Base-by-base conservation (phyloP, 2,888 invertebrate genomes). In the Hermaeophaga mercurialis region DNA sequence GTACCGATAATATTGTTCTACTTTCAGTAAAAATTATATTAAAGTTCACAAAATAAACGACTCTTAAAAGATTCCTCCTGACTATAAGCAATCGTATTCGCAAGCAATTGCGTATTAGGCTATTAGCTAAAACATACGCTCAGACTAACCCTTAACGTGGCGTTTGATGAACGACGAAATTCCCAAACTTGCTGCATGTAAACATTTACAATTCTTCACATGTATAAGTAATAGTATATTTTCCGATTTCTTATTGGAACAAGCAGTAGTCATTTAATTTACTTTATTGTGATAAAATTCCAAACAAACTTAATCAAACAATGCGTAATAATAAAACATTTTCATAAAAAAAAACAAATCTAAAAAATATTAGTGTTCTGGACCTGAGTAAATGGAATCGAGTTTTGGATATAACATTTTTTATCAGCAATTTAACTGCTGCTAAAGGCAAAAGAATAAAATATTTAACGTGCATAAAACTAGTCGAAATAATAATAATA, bases 101-200 rank as follows among this genome's bases (percentile, higher is more conserved):
- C 61, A 63, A 63, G 64, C 64, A 60, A 61, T 62, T 64, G 64
- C 64, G 57, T 64, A 60, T 60, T 64, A 62, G 67, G 62, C 58
- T 62, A 67, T 54, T n/a, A 65, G 63, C 62, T 65, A 66, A 68
- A 65, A 67, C 71, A 47, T 54, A 48, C 48, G 59, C 55, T 55
- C 55, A 61, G 59, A 71, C 77, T 75, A 77, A 78, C 78, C 78
- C 78, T 77, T 77, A 49, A 74, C 70, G 64, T 75, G 76, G 59
- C 75, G 75, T 63, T 75, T 75, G 68, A 74, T 73, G 74, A 75
- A 73, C 58, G 77, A 71, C 49, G 77, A 75, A 57, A 75, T 68
- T 75, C 78, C 77, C 71, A 74, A 70, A 69, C 71, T 76, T 62
- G 78, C 77, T 77, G 78, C 77, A 73, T 77, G 78, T 70, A 77